These are phyloP conservation scores for Lagodon rhomboides DNA, from an alignment of 2,797 vertebrate species.

Conservation along the genomic window DNA sequence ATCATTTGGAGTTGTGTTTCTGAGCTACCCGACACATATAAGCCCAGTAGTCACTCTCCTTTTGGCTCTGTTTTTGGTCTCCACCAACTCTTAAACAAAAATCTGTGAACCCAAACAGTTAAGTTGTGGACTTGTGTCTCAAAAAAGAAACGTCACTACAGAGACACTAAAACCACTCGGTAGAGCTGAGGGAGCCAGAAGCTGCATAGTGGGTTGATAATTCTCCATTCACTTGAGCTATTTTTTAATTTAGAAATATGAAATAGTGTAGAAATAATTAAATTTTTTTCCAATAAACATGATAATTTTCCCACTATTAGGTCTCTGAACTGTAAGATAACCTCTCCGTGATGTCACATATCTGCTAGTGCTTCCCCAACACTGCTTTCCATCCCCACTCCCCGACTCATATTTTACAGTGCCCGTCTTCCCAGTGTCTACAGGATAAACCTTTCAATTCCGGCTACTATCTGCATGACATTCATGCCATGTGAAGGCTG, in stretches of 20 bases:
- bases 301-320: neutral
- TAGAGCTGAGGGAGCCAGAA: neutral
- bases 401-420: slow-evolving; percentile 65
- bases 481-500: slow-evolving; percentile 81
- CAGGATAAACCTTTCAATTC: slow-evolving; percentile 79
- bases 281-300: neutral
- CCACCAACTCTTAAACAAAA: neutral
- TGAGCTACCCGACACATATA: neutral
- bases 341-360: slow-evolving; percentile 21
- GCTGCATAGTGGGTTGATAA: neutral
- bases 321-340: slow-evolving; percentile 20
- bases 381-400: slow-evolving; percentile 44
- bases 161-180: neutral
- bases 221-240: neutral
- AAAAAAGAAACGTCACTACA: neutral
- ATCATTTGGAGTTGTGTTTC: neutral
- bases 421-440: slow-evolving; percentile 64
- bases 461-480: slow-evolving; percentile 69
- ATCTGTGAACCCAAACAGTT: neutral
- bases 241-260: neutral
- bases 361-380: slow-evolving; percentile 24
- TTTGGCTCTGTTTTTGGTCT: slow-evolving; percentile 8
- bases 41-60: neutral
- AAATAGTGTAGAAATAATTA: neutral
- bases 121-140: neutral